Conservation (phyloP, 92 coral and sea anemone genomes). For the Ricordea florida region DNA sequence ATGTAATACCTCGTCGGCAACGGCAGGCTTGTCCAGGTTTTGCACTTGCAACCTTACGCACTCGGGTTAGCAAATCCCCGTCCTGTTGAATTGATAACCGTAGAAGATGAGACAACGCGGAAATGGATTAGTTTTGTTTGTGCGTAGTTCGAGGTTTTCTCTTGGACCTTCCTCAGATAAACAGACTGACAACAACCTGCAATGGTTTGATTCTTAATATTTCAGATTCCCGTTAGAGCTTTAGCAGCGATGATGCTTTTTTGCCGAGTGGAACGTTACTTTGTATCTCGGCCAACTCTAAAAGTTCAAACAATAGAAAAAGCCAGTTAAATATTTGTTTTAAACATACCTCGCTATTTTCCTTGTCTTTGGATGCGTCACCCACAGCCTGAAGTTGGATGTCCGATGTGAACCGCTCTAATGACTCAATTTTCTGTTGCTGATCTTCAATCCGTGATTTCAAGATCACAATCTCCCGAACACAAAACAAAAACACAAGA, state of each 20-base stretch:
- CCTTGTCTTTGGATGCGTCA: neutral
- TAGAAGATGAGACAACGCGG: conserved; percentile 8
- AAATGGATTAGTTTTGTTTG: too few relatives aligned
- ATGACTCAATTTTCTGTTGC: conserved; percentile 15
- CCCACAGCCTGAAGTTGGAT: conserved; percentile 38
- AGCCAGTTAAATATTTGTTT: too few relatives aligned
- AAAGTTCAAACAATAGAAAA: neutral
- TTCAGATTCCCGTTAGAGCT: too few relatives aligned
- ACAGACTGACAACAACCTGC: too few relatives aligned
- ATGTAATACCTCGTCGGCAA: conserved; percentile 56
- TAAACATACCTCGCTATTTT: neutral
- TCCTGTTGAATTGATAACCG: neutral
- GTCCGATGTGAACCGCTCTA: conserved; percentile 47
- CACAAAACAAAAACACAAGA: conserved; percentile 19
- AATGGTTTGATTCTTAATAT: too few relatives aligned
- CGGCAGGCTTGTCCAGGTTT: conserved; percentile 27
- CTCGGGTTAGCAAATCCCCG: conserved; percentile 21
- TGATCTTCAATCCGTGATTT: conserved; percentile 42
- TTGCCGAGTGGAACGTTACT: too few relatives aligned
- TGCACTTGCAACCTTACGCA: conserved; percentile 13
- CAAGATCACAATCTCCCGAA: conserved; percentile 19
- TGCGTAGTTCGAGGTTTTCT: too few relatives aligned
- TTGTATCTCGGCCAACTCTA: neutral
- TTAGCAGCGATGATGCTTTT: too few relatives aligned
- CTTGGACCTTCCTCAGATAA: too few relatives aligned